Conservation (phyloP, 1,140 invertebrate species). For the Scaptomyza hsui region DNA sequence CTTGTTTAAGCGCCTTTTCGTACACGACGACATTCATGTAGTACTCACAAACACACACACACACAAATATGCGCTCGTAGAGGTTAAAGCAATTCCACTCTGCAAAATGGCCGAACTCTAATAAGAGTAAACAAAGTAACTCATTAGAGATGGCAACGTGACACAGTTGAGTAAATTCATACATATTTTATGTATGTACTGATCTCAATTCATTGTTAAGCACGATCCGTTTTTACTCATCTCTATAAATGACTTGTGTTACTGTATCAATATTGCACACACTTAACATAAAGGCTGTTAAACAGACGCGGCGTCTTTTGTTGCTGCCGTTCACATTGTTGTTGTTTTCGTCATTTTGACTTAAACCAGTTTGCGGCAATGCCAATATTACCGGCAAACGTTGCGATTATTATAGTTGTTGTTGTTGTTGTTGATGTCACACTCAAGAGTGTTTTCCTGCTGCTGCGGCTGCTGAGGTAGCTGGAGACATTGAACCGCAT, state of each 20-base stretch:
- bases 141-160: constrained; percentile 56
- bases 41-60: constrained; percentile 25
- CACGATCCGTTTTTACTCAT: constrained; percentile 11
- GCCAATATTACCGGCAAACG: constrained; percentile 71
- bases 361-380: constrained; percentile 67
- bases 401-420: constrained; percentile 28
- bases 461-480: constrained; percentile 17
- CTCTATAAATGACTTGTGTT: neutral
- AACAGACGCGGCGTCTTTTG: constrained; percentile 62
- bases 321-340: constrained; percentile 25
- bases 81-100: constrained; percentile 58
- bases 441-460: constrained; percentile 2
- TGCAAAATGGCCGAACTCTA: constrained; percentile 46
- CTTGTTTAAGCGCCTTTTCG: constrained; percentile 43
- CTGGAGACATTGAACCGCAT: constrained; percentile 70
- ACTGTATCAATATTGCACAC: constrained; percentile 15
- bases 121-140: constrained; percentile 35
- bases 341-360: constrained; percentile 12
- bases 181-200: constrained; percentile 1
- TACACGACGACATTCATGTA: constrained; percentile 45
- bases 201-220: constrained; percentile 3
- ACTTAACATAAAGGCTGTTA: constrained; percentile 8
- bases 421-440: constrained; percentile 13
- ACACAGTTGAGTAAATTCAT: neutral
- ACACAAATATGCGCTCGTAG: constrained; percentile 25